phyloP scores from a whole-genome alignment of 2,888 invertebrate genomes.

The Lasiommata megera region DNA sequence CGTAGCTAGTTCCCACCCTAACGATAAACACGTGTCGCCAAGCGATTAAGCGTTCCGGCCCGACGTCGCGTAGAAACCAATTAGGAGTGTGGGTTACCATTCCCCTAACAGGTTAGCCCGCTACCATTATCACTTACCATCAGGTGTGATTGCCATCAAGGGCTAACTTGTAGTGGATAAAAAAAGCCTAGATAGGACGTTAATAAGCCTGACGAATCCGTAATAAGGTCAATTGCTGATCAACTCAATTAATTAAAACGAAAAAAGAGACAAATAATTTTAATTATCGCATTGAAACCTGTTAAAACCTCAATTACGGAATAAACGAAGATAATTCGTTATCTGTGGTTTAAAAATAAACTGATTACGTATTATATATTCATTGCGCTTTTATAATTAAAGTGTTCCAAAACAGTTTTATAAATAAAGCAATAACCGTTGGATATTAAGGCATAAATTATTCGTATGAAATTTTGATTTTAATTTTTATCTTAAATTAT shows the following conservation, averaged over 20 bases:
- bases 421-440: conserved; percentile 18
- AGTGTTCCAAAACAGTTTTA: no score
- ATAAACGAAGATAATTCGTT: conserved; percentile 8
- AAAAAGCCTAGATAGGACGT: no score
- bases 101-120: no score
- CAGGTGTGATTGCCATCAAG: no score
- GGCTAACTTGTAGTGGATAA: no score
- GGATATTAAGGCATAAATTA: background rate
- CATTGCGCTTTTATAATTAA: background rate
- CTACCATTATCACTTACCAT: no score
- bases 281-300: conserved; percentile 21
- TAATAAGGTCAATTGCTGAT: conserved; percentile 16
- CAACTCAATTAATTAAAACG: conserved; percentile 25
- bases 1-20: no score
- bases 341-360: background rate
- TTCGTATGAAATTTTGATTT: background rate
- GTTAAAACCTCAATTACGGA: conserved; percentile 21
- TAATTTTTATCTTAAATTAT: background rate
- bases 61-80: no score
- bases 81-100: no score
- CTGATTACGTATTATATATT: background rate
- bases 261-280: conserved; percentile 16
- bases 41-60: no score
- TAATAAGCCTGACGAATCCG: no score
- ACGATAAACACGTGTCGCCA: no score